These are phyloP conservation scores for Lathamus discolor DNA, from an alignment of 2,113 vertebrate species.

Conservation along the genomic window DNA sequence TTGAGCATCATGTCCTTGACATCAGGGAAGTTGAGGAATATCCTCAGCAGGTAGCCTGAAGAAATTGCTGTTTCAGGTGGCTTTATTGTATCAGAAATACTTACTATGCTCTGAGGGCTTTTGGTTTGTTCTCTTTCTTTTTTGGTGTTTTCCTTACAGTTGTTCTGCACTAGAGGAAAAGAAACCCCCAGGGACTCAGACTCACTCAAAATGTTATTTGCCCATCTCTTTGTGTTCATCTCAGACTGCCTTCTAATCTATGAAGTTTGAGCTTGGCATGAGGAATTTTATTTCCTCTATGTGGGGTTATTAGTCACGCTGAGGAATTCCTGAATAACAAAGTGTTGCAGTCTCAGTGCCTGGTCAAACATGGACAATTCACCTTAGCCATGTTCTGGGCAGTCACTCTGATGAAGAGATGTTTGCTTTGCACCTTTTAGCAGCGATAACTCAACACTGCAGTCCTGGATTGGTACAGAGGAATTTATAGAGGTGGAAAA, in stretches of 20 bases:
- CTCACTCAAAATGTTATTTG: background rate
- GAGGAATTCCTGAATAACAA: background rate
- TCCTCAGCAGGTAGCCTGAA: background rate
- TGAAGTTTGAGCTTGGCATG: background rate
- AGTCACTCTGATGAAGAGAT: background rate
- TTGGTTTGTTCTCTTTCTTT: background rate
- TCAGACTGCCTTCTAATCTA: background rate
- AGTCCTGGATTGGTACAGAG: constrained; percentile 84
- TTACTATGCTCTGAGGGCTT: fast-evolving
- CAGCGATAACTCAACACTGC: constrained; percentile 55
- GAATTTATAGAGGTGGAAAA: constrained; percentile 50
- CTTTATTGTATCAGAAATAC: background rate
- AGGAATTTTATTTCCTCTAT: background rate
- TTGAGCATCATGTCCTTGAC: background rate
- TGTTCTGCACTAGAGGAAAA: background rate
- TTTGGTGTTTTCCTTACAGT: background rate
- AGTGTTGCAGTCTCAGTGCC: background rate
- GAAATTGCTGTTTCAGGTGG: background rate
- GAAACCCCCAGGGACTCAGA: background rate
- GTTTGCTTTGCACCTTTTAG: background rate
- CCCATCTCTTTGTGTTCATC: background rate
- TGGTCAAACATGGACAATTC: background rate
- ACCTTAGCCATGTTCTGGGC: background rate
- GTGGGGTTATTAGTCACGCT: background rate
- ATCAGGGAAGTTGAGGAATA: background rate